Base-by-base conservation (phyloP, 2,888 invertebrate species). In the Nasonia oneida region DNA sequence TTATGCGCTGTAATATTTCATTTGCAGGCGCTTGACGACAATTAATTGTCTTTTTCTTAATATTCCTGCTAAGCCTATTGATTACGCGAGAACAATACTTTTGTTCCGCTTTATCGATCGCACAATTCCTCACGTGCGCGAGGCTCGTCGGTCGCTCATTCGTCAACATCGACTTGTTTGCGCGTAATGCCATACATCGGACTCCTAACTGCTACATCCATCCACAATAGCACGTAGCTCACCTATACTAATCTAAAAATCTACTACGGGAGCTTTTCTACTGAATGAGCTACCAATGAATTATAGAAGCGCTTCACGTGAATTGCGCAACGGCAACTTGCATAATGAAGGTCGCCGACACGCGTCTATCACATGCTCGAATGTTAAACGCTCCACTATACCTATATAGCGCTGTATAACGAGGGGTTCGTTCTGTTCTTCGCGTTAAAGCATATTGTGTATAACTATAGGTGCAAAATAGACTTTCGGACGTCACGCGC, bases 271-370 rank as follows among this genome's bases (percentile, higher is more conserved):
- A 67, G 29, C 67, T 67, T 67, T 67, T 67, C 33, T 67, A 12
- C 12, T 67, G 12, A 67, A 67, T 67, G 29, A 67, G 15, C 4
- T 67, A 29, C 29, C 12, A 8, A 67, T 29, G 12, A 29, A n/a
- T 18, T 67, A 67, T 33, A 67, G 14, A 33, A 10, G 67, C 14
- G 14, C 64, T 64, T 5, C 64, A 23, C 64, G 2, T 33, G 67
- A 10, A 67, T 67, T 67, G 67, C 67, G 29, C 33, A 67, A 67
- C 67, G 8, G 14, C 33, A n/a, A 29, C 67, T 67, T 67, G 67
- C 67, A 67, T 67, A 67, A 67, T 33, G 67, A 67, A 67, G 33
- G 67, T 67, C 29, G 8, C 33, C 67, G 67, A 1, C 67, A 67
- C 29, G 12, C 67, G 8, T 14, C 67, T 29, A 67, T 12, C 12